A percentile compares a stretch with the other conserved stretches of the same genome.
phyloP scores from a whole-genome alignment of 2,113 vertebrate species.

The Tenebrosternarchus preto region DNA sequence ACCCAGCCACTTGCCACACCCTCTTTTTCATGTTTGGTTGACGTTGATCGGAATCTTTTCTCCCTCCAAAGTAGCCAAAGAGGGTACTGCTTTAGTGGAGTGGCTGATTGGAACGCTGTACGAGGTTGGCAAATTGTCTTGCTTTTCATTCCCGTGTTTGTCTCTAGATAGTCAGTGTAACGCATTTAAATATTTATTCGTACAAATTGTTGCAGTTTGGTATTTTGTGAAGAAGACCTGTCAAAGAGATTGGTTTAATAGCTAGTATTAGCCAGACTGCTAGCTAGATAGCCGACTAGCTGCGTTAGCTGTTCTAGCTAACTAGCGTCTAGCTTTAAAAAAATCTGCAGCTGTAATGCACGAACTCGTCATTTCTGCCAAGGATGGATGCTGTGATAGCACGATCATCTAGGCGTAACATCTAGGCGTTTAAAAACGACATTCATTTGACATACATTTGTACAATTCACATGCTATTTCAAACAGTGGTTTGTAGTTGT shows the following conservation, averaged over 20 bases:
- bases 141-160: not conserved
- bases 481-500: not conserved
- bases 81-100: slow-evolving; percentile 31
- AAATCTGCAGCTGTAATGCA: not conserved
- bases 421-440: not conserved
- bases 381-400: not conserved
- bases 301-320: no score
- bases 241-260: not conserved
- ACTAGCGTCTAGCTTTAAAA: no score
- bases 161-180: not conserved
- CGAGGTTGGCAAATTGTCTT: slow-evolving; percentile 16
- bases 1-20: slow-evolving; percentile 15
- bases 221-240: not conserved
- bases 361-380: not conserved
- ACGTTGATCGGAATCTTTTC: slow-evolving; percentile 44
- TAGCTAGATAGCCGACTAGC: not conserved
- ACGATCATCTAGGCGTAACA: not conserved
- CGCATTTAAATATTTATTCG: not conserved
- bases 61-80: slow-evolving; percentile 41
- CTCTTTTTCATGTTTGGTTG: slow-evolving; percentile 41
- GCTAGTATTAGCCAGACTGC: not conserved
- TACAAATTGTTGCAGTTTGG: not conserved
- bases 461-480: not conserved
- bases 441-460: not conserved
- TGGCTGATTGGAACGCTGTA: slow-evolving; percentile 17